Conservation (phyloP, 1,140 invertebrate species). For the Drosophila busckii region DNA sequence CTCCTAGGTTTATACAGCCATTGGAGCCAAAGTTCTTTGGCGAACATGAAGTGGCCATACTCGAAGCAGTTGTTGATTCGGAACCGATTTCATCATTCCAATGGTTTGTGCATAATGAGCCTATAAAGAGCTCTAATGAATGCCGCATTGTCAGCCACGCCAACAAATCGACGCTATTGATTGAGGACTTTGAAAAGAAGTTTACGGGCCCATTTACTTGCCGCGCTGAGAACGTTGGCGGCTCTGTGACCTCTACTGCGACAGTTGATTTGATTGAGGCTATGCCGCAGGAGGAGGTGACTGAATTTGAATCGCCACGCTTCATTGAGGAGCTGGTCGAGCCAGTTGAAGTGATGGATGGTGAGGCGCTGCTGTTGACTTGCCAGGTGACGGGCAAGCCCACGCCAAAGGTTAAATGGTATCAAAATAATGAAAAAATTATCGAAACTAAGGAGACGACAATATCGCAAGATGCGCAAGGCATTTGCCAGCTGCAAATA, state of each 20-base stretch:
- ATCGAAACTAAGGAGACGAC: constrained; percentile 89
- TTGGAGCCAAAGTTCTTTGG: constrained; percentile 86
- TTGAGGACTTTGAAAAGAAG: constrained; percentile 87
- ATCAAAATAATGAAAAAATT: constrained; percentile 86
- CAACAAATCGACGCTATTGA: constrained; percentile 89
- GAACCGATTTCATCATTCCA: constrained; percentile 90
- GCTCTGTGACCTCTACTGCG: constrained; percentile 90
- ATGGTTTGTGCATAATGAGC: constrained; percentile 88
- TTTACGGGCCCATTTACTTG: constrained; percentile 90
- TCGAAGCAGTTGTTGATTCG: constrained; percentile 88
- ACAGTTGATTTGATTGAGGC: constrained; percentile 85
- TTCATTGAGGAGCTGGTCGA: constrained; percentile 85
- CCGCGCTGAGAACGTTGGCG: constrained; percentile 91
- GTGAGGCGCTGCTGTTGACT: constrained; percentile 89
- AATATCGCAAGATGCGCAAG: constrained; percentile 87
- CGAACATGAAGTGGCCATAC: constrained; percentile 87
- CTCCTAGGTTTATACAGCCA: constrained; percentile 87
- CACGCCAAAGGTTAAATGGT: constrained; percentile 90
- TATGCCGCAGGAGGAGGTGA: constrained; percentile 81
- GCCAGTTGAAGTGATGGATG: constrained; percentile 93
- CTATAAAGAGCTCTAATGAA: constrained; percentile 82
- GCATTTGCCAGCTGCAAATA: constrained; percentile 90
- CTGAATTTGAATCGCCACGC: constrained; percentile 85
- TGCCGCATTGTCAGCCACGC: constrained; percentile 86
- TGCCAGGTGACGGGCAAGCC: constrained; percentile 90